Evolutionary conservation across 2,113 vertebrate genomes (phyloP), one percentile per base, ranked within the genome.

Genomic region (Halcyon malimbica): DNA sequence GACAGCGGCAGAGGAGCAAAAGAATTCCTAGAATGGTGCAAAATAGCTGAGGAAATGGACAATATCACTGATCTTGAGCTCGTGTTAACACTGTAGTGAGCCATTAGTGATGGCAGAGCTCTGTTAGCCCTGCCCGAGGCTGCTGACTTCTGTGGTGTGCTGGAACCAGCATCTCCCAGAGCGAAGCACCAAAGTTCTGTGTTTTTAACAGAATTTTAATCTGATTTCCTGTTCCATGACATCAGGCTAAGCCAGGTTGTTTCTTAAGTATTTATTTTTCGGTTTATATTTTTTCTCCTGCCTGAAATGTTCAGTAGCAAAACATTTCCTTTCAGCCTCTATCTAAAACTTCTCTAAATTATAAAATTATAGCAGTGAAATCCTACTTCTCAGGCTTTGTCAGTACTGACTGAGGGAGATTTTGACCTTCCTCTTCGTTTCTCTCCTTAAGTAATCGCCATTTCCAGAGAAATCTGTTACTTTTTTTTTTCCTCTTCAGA

Each of bases 81-180:
- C 7, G 2, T 9, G 54, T 5, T 14, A 35, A 6, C 3, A 1
- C 67, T 3, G 1, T 17, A 10, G 35, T 1, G 15, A 57, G 1
- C 56, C 11, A 0, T 7, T 11, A 13, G 10, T 5, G 0, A 41
- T 16, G 23, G 9, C 12, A 0, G 9, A 2, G 39, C 69, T 44
- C 26, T 0, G 2, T 25, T 21, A 46, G 71, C 65, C 35, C 15
- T 26, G 54, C 16, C 46, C 12, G 10, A 35, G 56, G 50, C 77
- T 31, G 60, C 21, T 35, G 82, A 14, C 41, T 63, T 28, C 41
- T 24, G 35, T 7, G 28, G 9, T 4, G 17, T 24, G 16, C 31
- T 59, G 59, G 75, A 35, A 92, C 24, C 46, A 35, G 35, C 7
- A 5, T 12, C 57, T 65, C 81, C 81, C 51, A 17, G 37, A 51